phyloP scores from a whole-genome alignment of 2,113 vertebrate genomes.

The Panthera uncia region DNA sequence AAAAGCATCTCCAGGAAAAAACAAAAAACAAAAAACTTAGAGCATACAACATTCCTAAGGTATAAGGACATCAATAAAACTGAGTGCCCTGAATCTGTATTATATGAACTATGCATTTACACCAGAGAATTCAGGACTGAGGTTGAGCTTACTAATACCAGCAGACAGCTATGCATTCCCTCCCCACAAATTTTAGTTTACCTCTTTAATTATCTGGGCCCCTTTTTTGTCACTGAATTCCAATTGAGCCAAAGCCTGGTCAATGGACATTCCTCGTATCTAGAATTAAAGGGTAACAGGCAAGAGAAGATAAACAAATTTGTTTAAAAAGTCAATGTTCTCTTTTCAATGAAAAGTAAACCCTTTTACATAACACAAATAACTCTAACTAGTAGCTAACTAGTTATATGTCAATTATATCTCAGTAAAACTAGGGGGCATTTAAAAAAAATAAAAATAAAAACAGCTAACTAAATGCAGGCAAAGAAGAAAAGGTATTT shows the following conservation, averaged over 20 bases:
- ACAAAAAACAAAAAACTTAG: neutral
- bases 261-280: constrained; percentile 95
- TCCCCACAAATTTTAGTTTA: constrained; percentile 67
- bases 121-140: neutral
- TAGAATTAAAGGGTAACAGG: constrained; percentile 77
- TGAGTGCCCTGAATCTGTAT: neutral
- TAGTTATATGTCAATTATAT: neutral
- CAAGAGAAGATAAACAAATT: constrained; percentile 39
- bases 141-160: neutral
- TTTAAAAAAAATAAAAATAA: neutral
- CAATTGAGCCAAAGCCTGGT: constrained; percentile 94
- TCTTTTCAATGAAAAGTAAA: constrained; percentile 5
- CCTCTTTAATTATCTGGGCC: constrained; percentile 95
- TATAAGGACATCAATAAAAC: neutral
- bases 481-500: constrained; percentile 3
- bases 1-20: neutral
- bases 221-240: constrained; percentile 98
- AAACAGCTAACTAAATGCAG: constrained; percentile 29
- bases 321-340: neutral
- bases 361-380: neutral
- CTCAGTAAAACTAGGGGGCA: neutral
- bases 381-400: neutral
- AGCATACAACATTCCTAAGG: neutral
- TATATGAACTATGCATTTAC: neutral
- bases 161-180: neutral